Conservation (phyloP, 23 tunicate species). For the Diplosoma virens region DNA sequence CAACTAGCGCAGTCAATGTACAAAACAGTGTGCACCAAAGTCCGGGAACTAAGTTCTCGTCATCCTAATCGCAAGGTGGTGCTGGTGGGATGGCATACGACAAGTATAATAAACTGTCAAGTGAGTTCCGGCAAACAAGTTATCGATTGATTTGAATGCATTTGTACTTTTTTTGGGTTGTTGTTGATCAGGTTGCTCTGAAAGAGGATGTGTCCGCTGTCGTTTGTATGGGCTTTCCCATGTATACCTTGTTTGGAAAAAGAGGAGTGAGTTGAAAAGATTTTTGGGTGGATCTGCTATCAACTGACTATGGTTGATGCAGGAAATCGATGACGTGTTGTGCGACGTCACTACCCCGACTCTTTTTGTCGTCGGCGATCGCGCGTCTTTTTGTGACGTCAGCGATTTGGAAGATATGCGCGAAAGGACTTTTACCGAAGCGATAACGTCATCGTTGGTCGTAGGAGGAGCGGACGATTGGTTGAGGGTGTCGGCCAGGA, state of each 20-base stretch:
- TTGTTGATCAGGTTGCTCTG: conserved; percentile 45
- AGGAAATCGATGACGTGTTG: conserved; percentile 68
- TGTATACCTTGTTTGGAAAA: conserved; percentile 62
- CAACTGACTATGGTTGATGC: too few relatives aligned
- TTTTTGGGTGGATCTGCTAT: background rate
- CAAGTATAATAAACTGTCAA: conserved; percentile 67
- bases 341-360: conserved; percentile 76
- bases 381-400: conserved; percentile 49
- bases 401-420: conserved; percentile 62
- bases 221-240: conserved; percentile 78
- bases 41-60: conserved; percentile 19
- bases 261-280: conserved; percentile 51
- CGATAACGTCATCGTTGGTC: conserved; percentile 42
- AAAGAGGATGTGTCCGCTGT: conserved; percentile 78
- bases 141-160: too few relatives aligned
- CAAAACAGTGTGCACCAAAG: conserved; percentile 32
- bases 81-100: conserved; percentile 80
- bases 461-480: conserved; percentile 83
- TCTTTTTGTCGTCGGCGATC: conserved; percentile 69
- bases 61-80: conserved; percentile 61
- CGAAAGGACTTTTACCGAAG: conserved; percentile 46
- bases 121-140: conserved; percentile 24
- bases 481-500: conserved; percentile 58
- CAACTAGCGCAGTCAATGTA: conserved; percentile 22
- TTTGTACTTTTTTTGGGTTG: background rate